phyloP scores from a whole-genome alignment of 2,113 vertebrate species.

The Tympanuchus pallidicinctus region DNA sequence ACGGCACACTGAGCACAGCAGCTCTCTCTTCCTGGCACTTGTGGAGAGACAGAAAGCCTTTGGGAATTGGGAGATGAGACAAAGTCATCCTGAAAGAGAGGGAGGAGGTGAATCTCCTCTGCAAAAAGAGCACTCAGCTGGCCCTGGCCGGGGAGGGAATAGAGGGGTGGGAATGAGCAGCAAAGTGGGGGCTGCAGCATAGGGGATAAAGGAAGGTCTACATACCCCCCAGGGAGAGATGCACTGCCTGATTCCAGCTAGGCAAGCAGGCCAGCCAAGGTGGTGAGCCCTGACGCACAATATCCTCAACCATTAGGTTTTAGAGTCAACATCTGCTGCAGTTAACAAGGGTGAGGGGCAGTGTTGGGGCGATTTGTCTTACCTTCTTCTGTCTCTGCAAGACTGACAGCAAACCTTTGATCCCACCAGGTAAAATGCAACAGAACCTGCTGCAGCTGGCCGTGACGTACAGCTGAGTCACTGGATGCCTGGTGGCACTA shows the following conservation, averaged over 20 bases:
- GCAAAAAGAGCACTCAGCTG: neutral
- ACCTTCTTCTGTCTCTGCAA: neutral
- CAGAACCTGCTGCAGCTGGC: fast-evolving
- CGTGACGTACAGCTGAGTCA: fast-evolving
- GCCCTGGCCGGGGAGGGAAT: neutral
- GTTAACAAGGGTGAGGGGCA: neutral
- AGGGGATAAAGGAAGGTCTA: fast-evolving
- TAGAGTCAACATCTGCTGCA: neutral
- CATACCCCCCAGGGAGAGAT: neutral
- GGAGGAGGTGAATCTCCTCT: neutral
- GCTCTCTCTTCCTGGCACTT: neutral
- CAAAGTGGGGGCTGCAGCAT: fast-evolving
- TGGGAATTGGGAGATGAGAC: neutral
- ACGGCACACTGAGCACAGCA: fast-evolving
- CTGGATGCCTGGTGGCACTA: neutral
- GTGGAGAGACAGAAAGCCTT: neutral
- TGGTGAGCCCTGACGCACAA: fast-evolving
- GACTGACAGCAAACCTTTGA: neutral
- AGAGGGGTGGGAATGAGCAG: neutral
- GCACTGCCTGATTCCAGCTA: neutral
- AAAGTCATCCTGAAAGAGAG: neutral
- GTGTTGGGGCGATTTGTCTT: neutral
- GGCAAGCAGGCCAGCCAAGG: neutral
- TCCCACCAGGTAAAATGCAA: neutral
- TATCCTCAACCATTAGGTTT: neutral